Base-by-base conservation (phyloP, 1,140 invertebrate genomes). In the Andricus grossulariae region DNA sequence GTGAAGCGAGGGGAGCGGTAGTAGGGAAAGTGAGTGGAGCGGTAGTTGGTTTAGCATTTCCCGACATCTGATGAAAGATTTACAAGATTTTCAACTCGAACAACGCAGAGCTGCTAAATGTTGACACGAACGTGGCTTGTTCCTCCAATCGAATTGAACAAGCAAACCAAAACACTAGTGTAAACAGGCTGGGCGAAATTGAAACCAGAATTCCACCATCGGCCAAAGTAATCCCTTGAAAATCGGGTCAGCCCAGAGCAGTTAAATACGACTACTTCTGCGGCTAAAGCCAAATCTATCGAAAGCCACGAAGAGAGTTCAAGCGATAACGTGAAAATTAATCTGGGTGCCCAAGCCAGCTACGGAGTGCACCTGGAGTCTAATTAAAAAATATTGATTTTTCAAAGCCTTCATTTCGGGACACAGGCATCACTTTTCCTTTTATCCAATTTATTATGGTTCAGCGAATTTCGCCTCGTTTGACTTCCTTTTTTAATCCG, bases 211-310 rank as follows among this genome's bases (percentile, higher is more conserved):
- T 60, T 60, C 55, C 13, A 60, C 57, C 21, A 39, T 39, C 25
- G 57, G 57, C 32, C 57, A 60, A 60, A 60, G 57, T 60, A 60
- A 60, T 60, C 57, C 57, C 25, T 60, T 60, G 57, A 60, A 60
- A 60, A 60, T 60, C 32, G 21, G 57, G 57, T 60, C 57, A 60
- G 25, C 21, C 32, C 21, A 1, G 11, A 39, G 57, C 12, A 32
- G 57, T 60, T 60, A 60, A 60, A 60, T 60, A 54, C 19, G n/a
- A 54, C 19, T 54, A 60, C 57, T 60, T 60, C 32, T 60, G 21
- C 21, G 32, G 25, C 57, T 15, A 60, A 60, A 60, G 25, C 57
- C 16, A 60, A 60, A 60, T 60, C 25, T 60, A 60, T 60, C 57
- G 21, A 39, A 60, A 60, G 2, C 57, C 21, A 60, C 57, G 16